These are phyloP conservation scores for Parazoanthus atlanticus DNA, from an alignment of 92 coral and sea anemone genomes.

Conservation along the genomic window DNA sequence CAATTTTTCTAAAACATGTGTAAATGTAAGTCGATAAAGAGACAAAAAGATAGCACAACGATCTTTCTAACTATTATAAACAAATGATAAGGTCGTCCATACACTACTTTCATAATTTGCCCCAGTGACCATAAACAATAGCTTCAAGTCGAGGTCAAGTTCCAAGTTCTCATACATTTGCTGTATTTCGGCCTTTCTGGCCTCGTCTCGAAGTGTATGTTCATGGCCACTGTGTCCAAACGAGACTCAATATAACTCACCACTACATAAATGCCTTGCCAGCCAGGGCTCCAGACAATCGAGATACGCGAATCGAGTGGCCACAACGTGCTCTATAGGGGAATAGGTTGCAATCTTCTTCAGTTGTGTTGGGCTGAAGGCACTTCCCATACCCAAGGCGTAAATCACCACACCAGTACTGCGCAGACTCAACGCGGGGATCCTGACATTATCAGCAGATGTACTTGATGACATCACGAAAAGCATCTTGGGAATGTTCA, in stretches of 20 bases:
- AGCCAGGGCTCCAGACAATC: slow-evolving; percentile 46
- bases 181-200: no score
- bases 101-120: no score
- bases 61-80: no score
- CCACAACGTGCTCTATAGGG: slow-evolving; percentile 20
- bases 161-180: no score
- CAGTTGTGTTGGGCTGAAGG: slow-evolving; percentile 26
- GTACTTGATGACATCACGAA: slow-evolving; percentile 43
- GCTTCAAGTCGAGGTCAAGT: no score
- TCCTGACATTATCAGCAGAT: slow-evolving; percentile 26
- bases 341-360: slow-evolving; percentile 25
- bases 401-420: slow-evolving; percentile 34
- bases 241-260: neutral
- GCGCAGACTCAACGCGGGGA: slow-evolving; percentile 19
- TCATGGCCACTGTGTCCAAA: no score
- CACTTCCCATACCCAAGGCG: slow-evolving; percentile 30
- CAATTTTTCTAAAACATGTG: no score
- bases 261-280: slow-evolving; percentile 34
- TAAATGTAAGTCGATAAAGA: no score
- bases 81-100: no score
- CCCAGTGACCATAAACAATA: no score
- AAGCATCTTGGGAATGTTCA: slow-evolving; percentile 45
- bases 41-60: neutral
- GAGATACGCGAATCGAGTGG: slow-evolving; percentile 33
- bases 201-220: no score